These are phyloP conservation scores for Empis stercorea DNA, from an alignment of 2,888 invertebrate genomes.

Conservation along the genomic window DNA sequence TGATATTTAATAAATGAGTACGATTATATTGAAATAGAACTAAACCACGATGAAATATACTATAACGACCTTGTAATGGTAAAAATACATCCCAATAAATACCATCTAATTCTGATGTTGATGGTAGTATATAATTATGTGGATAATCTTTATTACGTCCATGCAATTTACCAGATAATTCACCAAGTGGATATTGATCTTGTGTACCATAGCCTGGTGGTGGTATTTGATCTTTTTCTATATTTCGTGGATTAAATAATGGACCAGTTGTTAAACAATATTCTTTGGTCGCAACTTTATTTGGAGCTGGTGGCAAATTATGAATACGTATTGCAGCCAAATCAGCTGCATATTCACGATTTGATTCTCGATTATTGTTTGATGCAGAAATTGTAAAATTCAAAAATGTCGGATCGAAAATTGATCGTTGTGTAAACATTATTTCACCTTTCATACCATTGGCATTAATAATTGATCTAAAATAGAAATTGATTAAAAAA, in stretches of 20 bases:
- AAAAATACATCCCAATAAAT: conserved; percentile 74
- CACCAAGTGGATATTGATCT: conserved; percentile 83
- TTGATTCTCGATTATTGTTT: conserved; percentile 51
- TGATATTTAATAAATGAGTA: conserved; percentile 24
- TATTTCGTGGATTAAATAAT: conserved; percentile 61
- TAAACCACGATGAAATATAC: conserved; percentile 68
- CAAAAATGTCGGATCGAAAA: conserved; percentile 71
- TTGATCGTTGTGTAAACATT: conserved; percentile 63
- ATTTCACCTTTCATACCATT: conserved; percentile 72
- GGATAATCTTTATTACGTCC: conserved; percentile 55
- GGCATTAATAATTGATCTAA: conserved; percentile 56
- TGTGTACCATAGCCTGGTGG: conserved; percentile 70
- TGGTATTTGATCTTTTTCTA: conserved; percentile 44
- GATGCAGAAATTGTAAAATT: conserved; percentile 56
- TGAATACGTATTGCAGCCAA: conserved; percentile 58
- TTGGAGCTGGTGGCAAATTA: conserved; percentile 52
- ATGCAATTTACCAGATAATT: conserved; percentile 75
- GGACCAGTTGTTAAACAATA: conserved; percentile 58
- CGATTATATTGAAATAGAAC: conserved; percentile 28
- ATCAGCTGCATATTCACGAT: conserved; percentile 59
- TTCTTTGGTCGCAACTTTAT: conserved; percentile 36
- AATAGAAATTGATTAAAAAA: conserved; percentile 14
- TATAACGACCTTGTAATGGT: conserved; percentile 66
- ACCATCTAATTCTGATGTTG: conserved; percentile 56
- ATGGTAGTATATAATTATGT: conserved; percentile 53